Base-by-base conservation (phyloP, 1,140 invertebrate species). In the Brachionus paranguensis region DNA sequence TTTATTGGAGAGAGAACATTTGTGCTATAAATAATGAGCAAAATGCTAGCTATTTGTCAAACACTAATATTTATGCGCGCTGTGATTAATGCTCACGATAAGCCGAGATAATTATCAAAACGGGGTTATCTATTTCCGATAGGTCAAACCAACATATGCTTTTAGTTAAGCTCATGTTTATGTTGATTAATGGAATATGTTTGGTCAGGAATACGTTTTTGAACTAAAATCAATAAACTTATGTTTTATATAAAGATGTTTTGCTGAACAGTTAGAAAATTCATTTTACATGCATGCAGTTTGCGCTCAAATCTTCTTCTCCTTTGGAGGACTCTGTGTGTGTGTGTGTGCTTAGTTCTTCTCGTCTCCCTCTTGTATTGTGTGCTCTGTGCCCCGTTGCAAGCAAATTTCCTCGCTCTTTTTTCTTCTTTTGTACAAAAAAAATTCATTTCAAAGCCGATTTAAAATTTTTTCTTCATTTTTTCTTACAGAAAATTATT, bases 231-330 rank as follows among this genome's bases (percentile, higher is more conserved):
- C 65, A 68, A 68, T 68, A 68, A 68, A 33, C 27, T 68, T 68
- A 68, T 68, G 33, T 33, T 68, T 68, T 68, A 33, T 14, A 68
- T 68, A 60, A 60, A 60, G 53, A 60, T 68, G 65, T 68, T 68
- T 33, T 33, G 29, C 41, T 33, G 65, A 68, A 33, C 27, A 33
- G 33, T n/a, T 33, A 24, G 20, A 65, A 41, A 68, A 68, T 68
- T 68, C 65, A 68, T 33, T 68, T 33, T 33, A n/a, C 53, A 60
- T 60, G 53, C 53, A 60, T 60, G 53, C 20, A 60, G 5, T 20
- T 60, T 17, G 17, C n/a, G n/a, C 17, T 20, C 20, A 20, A 68
- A 33, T 29, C 65, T 68, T 33, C 27, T 41, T 68, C 33, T 41
- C 33, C 12, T 14, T 14, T 33, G 65, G 65, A 68, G 65, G 65